Evolutionary conservation across 2,888 invertebrate species (phyloP), one percentile per base, ranked within the genome.

Genomic region (Brassicogethes aeneus): DNA sequence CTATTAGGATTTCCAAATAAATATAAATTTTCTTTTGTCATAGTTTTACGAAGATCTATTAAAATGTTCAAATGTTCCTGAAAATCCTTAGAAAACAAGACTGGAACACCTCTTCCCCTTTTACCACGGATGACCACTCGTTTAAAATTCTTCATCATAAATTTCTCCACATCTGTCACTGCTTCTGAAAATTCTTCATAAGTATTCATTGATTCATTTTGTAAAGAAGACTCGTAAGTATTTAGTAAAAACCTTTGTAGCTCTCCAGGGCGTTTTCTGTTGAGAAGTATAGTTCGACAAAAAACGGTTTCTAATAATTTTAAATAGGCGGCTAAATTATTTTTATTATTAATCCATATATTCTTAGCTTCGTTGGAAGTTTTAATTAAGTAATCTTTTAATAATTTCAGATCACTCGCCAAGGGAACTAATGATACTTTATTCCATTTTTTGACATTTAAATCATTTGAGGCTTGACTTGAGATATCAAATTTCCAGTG

Each of bases 51-150:
- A 23, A 15, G 12, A 15, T 45, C 29, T 17, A 53, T 17, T 2
- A 54, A 17, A 10, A 45, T 16, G 15, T 46, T 39, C 3, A 46
- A 47, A 42, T 50, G 47, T 8, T 44, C 42, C 43, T 60, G 51
- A 16, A 52, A 42, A 38, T 56, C 52, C 16, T 13, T 15, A 36
- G 47, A 51, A 34, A 56, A 50, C 2, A 58, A 41, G 15, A 55
- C 51, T 2, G 51, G 50, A 32, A 54, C 54, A 2, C 54, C 53
- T 16, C 52, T 34, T 2, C 51, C 51, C 34, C 54, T 45, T 42
- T 56, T 56, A n/a, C 3, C 53, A 53, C 52, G 39, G 15, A 52
- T 54, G 3, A 56, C 55, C 8, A 55, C 37, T 34, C 54, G 40
- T 44, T 55, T 54, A 17, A 55, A 50, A 10, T 17, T 47, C 37